Evolutionary conservation across 2,888 invertebrate genomes (phyloP).

Genomic region (Lithophane semibrunnea): DNA sequence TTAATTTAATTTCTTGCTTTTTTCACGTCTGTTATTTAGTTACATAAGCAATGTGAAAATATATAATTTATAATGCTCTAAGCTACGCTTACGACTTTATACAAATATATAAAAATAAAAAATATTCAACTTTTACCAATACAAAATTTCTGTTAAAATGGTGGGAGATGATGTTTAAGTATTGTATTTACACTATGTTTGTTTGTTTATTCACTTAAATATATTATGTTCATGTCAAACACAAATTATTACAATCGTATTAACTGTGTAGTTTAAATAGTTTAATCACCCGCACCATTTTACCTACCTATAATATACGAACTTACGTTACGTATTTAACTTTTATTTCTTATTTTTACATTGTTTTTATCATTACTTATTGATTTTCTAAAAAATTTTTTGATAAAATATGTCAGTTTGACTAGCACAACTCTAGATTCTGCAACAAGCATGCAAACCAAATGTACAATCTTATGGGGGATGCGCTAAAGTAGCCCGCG

Average conservation of each 20-base stretch:
- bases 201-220: not conserved
- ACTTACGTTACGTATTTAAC: conserved; percentile 6
- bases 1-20: not conserved
- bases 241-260: not conserved
- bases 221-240: not conserved
- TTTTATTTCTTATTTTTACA: not conserved
- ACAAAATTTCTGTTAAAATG: not conserved
- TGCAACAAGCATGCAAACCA: conserved; percentile 9
- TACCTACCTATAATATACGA: not conserved
- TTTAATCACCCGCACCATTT: conserved; percentile 11
- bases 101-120: conserved; percentile 1
- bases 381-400: not conserved
- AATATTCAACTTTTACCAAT: not conserved
- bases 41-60: conserved; percentile 1
- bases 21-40: not conserved
- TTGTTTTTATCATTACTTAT: not conserved
- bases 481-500: too few relatives aligned
- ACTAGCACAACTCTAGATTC: conserved; percentile 34
- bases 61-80: not conserved
- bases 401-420: conserved; percentile 22
- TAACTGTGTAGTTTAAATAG: not conserved
- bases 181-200: not conserved
- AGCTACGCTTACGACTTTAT: not conserved
- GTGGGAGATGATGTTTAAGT: not conserved
- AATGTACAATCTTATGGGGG: too few relatives aligned